Conservation (phyloP, 92 coral and sea anemone genomes). For the Umimayanthus kanabou region DNA sequence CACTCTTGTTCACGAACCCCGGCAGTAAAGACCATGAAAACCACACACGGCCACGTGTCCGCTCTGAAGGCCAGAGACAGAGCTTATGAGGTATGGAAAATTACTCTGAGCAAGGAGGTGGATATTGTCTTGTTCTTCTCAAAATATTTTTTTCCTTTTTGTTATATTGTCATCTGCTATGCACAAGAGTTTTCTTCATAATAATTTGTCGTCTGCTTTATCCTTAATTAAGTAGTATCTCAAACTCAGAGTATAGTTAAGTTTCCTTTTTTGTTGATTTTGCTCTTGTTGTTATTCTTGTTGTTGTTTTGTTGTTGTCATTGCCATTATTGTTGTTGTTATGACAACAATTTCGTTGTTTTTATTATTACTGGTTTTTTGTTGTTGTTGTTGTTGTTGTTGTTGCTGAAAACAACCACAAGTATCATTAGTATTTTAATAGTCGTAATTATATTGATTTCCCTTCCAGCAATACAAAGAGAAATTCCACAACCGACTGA, state of each 20-base stretch:
- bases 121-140: too few relatives aligned
- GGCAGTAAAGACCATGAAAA: conserved; percentile 83
- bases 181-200: too few relatives aligned
- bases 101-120: too few relatives aligned
- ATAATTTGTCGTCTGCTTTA: too few relatives aligned
- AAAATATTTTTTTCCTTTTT: too few relatives aligned
- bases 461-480: conserved; percentile 75
- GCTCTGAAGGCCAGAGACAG: conserved; percentile 77
- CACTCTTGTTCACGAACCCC: conserved; percentile 75
- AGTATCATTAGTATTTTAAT: not conserved
- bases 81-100: conserved; percentile 74
- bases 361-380: not conserved
- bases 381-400: not conserved
- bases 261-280: not conserved
- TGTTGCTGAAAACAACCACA: not conserved
- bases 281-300: not conserved
- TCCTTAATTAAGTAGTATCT: too few relatives aligned
- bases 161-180: too few relatives aligned
- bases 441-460: not conserved
- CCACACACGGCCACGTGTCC: conserved; percentile 90
- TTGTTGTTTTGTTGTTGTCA: not conserved
- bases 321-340: not conserved
- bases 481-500: conserved; percentile 68
- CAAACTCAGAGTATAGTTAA: too few relatives aligned
- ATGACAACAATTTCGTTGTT: not conserved